Evolutionary conservation across 92 coral and sea anemone genomes (phyloP).

Genomic region (Umimayanthus chanpuru): DNA sequence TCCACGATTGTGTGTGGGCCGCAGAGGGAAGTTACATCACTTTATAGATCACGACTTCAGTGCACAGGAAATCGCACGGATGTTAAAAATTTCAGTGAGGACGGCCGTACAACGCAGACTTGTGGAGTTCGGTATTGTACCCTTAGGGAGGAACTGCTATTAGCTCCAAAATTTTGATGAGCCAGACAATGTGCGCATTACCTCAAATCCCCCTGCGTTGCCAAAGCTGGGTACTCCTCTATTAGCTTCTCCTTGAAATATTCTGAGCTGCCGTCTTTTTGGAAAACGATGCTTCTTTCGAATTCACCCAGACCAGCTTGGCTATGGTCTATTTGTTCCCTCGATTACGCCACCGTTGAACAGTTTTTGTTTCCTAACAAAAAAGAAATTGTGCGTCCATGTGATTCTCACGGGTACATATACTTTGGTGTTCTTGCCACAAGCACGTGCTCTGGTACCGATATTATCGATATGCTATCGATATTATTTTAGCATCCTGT

Average conservation of each 20-base stretch:
- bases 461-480: too few relatives aligned
- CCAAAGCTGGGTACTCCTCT: constrained; percentile 42
- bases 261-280: constrained; percentile 55
- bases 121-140: constrained; percentile 43
- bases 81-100: constrained; percentile 42
- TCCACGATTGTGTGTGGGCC: neutral
- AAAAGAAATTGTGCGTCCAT: constrained; percentile 51
- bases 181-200: constrained; percentile 49
- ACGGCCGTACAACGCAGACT: constrained; percentile 51
- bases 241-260: constrained; percentile 47
- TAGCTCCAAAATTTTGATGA: constrained; percentile 50
- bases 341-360: constrained; percentile 21
- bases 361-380: constrained; percentile 16
- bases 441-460: too few relatives aligned
- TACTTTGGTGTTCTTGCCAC: too few relatives aligned
- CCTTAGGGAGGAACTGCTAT: constrained; percentile 52
- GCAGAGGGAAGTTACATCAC: neutral
- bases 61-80: constrained; percentile 38
- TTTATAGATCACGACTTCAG: constrained; percentile 45
- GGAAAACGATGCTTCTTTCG: constrained; percentile 42
- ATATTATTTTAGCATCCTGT: too few relatives aligned
- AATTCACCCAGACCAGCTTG: constrained; percentile 60
- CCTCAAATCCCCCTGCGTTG: constrained; percentile 57
- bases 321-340: constrained; percentile 36
- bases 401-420: constrained; percentile 23